A percentile compares a stretch with the other conserved stretches of the same genome.
phyloP scores from a whole-genome alignment of 1,140 invertebrate species.

The Temnothorax longispinosus region DNA sequence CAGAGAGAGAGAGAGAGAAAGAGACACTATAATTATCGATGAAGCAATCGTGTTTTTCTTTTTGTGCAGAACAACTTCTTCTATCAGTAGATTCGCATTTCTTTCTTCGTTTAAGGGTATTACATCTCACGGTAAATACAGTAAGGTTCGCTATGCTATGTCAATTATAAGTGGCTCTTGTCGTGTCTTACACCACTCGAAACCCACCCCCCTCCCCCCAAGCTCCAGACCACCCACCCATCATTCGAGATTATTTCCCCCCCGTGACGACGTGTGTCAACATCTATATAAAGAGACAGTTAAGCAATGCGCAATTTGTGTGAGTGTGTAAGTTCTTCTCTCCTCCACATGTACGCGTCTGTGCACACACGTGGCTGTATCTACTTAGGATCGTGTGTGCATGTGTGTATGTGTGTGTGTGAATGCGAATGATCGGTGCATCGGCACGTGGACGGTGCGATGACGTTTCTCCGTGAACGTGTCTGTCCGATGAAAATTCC shows the following conservation, averaged over 20 bases:
- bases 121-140: conserved; percentile 84
- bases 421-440: background rate
- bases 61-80: conserved; percentile 84
- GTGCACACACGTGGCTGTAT: conserved; percentile 20
- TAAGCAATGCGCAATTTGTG: conserved; percentile 75
- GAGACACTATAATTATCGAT: conserved; percentile 81
- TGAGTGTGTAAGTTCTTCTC: conserved; percentile 20
- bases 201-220: conserved; percentile 47
- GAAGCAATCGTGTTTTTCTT: conserved; percentile 79
- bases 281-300: conserved; percentile 82
- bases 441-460: conserved; percentile 14
- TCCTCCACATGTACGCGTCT: conserved; percentile 16
- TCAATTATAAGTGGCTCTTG: conserved; percentile 76
- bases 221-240: background rate
- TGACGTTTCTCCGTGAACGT: conserved; percentile 18
- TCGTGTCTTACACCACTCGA: conserved; percentile 31
- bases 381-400: conserved; percentile 22
- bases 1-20: conserved; percentile 6
- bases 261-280: conserved; percentile 75
- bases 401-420: background rate
- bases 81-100: conserved; percentile 75
- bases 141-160: conserved; percentile 82
- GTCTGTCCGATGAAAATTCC: conserved; percentile 1
- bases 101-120: conserved; percentile 78
- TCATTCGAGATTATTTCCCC: conserved; percentile 10